These are phyloP conservation scores for Sander vitreus DNA, from an alignment of 2,113 vertebrate genomes.

Conservation along the genomic window DNA sequence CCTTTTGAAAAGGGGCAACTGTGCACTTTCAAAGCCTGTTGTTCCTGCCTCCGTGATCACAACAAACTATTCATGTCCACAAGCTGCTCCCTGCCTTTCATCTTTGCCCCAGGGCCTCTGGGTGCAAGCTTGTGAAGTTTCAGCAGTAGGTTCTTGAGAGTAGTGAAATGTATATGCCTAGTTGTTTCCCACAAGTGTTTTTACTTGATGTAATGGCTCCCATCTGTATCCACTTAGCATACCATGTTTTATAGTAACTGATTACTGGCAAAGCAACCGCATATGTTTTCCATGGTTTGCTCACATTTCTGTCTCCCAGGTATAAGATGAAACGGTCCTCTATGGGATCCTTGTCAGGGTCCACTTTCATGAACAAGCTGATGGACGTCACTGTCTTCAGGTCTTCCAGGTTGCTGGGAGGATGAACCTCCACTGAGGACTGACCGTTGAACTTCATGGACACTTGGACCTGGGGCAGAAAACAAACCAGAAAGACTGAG, in stretches of 20 bases:
- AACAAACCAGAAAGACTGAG: neutral
- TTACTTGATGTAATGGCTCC: conserved; percentile 2
- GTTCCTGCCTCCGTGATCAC: conserved; percentile 51
- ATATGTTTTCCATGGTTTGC: conserved; percentile 41
- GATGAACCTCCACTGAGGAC: conserved; percentile 92
- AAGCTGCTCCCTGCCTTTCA: conserved; percentile 35
- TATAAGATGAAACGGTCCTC: conserved; percentile 94
- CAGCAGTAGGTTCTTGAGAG: neutral
- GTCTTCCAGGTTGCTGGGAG: conserved; percentile 89
- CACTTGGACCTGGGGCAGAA: conserved; percentile 90
- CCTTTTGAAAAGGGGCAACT: conserved; percentile 57
- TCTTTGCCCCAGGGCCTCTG: conserved; percentile 22
- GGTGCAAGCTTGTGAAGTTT: conserved; percentile 38
- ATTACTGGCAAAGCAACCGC: conserved; percentile 19
- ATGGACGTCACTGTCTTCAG: conserved; percentile 94
- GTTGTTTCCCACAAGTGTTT: neutral
- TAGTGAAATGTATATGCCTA: neutral
- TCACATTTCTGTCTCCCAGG: conserved; percentile 93
- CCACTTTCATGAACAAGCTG: conserved; percentile 91
- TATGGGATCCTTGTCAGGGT: conserved; percentile 83
- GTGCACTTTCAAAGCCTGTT: conserved; percentile 53
- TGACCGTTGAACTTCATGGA: conserved; percentile 97
- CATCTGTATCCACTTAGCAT: neutral
- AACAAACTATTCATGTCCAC: conserved; percentile 56
- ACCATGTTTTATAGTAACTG: conserved; percentile 12